Evolutionary conservation across 2,888 invertebrate species (phyloP).

Genomic region (Mesorhabditis belari): DNA sequence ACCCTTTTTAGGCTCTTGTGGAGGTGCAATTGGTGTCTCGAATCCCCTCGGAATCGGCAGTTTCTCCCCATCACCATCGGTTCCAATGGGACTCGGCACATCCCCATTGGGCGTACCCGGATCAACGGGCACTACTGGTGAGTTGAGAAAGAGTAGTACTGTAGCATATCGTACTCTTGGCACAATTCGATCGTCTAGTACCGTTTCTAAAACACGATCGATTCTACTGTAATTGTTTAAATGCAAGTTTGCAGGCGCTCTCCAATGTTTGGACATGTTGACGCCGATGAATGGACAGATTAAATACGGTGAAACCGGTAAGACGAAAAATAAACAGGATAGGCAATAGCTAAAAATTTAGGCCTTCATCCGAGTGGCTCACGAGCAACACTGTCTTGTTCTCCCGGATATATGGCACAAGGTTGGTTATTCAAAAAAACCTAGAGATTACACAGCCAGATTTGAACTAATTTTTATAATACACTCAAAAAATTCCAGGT

Average conservation of each 20-base stretch:
- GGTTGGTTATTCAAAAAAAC: neutral
- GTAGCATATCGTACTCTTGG: too few relatives aligned
- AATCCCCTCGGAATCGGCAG: too few relatives aligned
- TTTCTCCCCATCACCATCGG: too few relatives aligned
- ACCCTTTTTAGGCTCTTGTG: too few relatives aligned
- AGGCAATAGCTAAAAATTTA: neutral
- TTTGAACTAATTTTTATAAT: neutral
- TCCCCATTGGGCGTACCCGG: too few relatives aligned
- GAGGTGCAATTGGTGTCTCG: too few relatives aligned
- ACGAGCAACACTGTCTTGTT: neutral
- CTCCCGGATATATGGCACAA: neutral
- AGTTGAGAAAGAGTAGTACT: too few relatives aligned
- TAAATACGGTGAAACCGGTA: neutral
- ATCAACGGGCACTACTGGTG: too few relatives aligned
- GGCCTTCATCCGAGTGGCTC: neutral
- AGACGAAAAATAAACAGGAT: neutral
- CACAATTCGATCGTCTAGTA: too few relatives aligned
- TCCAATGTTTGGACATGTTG: neutral
- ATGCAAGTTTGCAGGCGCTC: neutral
- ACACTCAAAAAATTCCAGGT: conserved; percentile 1
- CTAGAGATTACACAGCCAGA: neutral
- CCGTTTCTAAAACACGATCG: too few relatives aligned
- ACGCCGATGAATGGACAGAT: neutral
- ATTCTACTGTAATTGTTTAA: too few relatives aligned
- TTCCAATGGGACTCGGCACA: too few relatives aligned